phyloP scores from a whole-genome alignment of 2,797 vertebrate genomes.

The Protosalanx chinensis region DNA sequence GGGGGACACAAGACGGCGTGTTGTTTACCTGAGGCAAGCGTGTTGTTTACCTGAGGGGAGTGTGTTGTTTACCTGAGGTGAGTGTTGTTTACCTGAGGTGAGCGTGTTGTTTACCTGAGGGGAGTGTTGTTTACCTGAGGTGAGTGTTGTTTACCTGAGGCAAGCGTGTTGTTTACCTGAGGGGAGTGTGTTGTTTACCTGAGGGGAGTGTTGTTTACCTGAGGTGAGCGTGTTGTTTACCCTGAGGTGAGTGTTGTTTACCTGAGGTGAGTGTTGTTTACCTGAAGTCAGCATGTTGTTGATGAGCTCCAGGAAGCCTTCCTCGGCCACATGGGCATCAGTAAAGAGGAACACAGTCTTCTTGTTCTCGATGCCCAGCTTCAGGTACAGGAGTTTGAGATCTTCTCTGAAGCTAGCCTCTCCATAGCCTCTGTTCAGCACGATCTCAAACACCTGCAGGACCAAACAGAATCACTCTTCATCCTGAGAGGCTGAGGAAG shows the following conservation, averaged over 20 bases:
- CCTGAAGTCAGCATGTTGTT: constrained; percentile 99
- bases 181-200: no score
- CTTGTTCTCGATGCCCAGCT: constrained; percentile 88
- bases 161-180: no score
- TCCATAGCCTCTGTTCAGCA: constrained; percentile 84
- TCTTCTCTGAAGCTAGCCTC: constrained; percentile 89
- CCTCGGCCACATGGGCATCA: constrained; percentile 89
- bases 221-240: no score
- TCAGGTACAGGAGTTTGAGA: constrained; percentile 84
- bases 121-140: no score
- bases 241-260: no score
- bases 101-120: constrained; percentile 80
- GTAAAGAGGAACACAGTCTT: constrained; percentile 88
- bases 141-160: no score
- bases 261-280: constrained; percentile 44
- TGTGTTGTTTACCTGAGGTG: no score
- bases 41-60: no score
- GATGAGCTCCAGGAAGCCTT: constrained; percentile 94
- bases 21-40: constrained; percentile 59
- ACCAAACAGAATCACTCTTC: not conserved
- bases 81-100: constrained; percentile 81
- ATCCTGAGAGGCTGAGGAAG: not conserved
- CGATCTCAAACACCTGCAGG: constrained; percentile 89
- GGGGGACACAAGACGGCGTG: not conserved
- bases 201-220: no score